Evolutionary conservation across 1,140 invertebrate species (phyloP).

Genomic region (Aphelenchoides besseyi): DNA sequence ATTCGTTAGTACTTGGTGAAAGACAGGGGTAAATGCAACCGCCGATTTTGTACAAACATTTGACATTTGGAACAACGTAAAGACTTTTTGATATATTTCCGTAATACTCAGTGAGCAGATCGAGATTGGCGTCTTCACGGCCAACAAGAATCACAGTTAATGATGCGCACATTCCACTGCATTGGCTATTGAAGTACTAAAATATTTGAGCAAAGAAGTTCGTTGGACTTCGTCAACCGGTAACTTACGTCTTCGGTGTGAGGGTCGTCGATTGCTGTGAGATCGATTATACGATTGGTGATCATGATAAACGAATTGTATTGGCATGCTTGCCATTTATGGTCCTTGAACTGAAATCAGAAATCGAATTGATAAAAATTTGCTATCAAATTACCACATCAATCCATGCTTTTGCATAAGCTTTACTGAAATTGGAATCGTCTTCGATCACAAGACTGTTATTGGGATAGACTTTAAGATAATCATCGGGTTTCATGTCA

Average conservation of each 20-base stretch:
- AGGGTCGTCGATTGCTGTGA: slow-evolving; percentile 3
- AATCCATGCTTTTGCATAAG: slow-evolving; percentile 17
- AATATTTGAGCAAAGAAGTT: not conserved
- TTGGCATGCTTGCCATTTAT: slow-evolving; percentile 5
- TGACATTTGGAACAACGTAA: slow-evolving; percentile 26
- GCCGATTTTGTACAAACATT: slow-evolving; percentile 26
- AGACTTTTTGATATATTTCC: slow-evolving; percentile 7
- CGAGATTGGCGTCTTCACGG: slow-evolving; percentile 23
- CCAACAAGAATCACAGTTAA: slow-evolving; percentile 29
- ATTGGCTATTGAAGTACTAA: slow-evolving; percentile 18
- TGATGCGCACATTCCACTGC: slow-evolving; percentile 11
- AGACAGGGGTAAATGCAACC: slow-evolving; percentile 31
- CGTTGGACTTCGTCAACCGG: not conserved
- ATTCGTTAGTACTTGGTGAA: not conserved
- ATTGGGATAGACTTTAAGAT: not conserved
- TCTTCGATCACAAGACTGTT: not conserved
- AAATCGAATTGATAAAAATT: slow-evolving; percentile 17
- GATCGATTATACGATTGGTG: slow-evolving; percentile 36
- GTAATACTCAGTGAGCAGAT: slow-evolving; percentile 25
- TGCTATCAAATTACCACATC: slow-evolving; percentile 1
- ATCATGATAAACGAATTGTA: slow-evolving; percentile 41
- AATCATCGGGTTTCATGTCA: not conserved
- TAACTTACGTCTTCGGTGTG: slow-evolving; percentile 8
- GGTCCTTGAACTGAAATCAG: slow-evolving; percentile 29
- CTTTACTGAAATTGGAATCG: slow-evolving; percentile 11